A percentile compares a stretch with the other conserved stretches of the same genome.
phyloP scores from a whole-genome alignment of 2,113 vertebrate species.

The Aegotheles bennettii region DNA sequence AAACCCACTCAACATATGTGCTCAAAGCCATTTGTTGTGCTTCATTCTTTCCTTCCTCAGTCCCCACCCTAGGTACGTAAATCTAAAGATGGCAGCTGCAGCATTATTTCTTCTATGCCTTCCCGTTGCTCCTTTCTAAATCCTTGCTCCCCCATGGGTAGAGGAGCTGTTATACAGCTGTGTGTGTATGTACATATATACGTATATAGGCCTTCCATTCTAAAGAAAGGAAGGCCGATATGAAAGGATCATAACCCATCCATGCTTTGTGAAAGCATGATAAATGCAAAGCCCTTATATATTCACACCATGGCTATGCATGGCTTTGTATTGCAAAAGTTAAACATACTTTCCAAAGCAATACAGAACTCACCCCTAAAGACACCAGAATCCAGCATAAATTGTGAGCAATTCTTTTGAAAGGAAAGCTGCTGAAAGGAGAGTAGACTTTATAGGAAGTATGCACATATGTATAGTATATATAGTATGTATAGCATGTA shows the following conservation, averaged over 20 bases:
- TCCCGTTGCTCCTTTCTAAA: neutral
- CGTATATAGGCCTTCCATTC: neutral
- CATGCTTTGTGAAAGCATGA: neutral
- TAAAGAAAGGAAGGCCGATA: neutral
- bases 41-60: neutral
- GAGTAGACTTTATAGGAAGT: neutral
- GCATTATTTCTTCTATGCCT: neutral
- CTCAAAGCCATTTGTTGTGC: neutral
- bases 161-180: neutral
- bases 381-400: neutral
- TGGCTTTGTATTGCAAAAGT: neutral
- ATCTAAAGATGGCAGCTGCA: neutral
- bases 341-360: neutral
- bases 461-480: neutral
- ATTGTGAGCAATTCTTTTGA: neutral
- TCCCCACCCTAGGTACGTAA: neutral
- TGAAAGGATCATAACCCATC: neutral
- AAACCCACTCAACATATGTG: rapidly evolving
- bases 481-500: neutral
- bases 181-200: rapidly evolving
- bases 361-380: neutral
- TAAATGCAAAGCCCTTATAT: neutral
- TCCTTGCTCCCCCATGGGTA: neutral
- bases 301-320: neutral
- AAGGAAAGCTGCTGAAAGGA: neutral